Evolutionary conservation across 2,797 vertebrate genomes (phyloP).

Genomic region (Acropternis orthonyx): DNA sequence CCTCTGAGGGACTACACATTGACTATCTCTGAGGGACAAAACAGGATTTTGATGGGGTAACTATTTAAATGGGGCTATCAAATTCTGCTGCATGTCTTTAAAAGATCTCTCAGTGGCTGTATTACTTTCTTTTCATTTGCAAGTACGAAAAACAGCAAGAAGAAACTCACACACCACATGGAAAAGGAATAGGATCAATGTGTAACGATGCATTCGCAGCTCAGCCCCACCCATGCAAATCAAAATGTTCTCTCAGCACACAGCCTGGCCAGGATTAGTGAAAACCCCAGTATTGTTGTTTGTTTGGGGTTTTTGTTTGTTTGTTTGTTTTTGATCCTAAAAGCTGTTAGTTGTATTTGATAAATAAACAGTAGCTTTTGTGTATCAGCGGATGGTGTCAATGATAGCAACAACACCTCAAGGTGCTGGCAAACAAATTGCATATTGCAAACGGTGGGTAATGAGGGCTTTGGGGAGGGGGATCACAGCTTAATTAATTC

Average conservation of each 20-base stretch:
- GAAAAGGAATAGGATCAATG: background rate
- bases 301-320: background rate
- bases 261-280: background rate
- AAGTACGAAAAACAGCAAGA: background rate
- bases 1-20: background rate
- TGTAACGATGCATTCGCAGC: fast-evolving
- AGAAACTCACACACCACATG: background rate
- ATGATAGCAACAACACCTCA: background rate
- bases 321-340: background rate
- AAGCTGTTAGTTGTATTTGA: background rate
- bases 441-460: background rate
- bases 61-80: background rate
- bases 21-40: background rate
- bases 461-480: background rate
- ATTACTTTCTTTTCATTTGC: background rate
- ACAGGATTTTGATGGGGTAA: background rate
- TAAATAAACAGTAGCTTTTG: background rate
- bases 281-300: background rate
- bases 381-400: background rate
- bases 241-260: background rate
- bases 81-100: background rate
- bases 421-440: constrained; percentile 16
- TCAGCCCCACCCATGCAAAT: background rate
- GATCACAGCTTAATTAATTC: background rate
- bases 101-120: background rate